Evolutionary conservation across 1,140 invertebrate genomes (phyloP), one percentile per base, ranked within the genome.

Genomic region (Daktulosphaira vitifoliae): DNA sequence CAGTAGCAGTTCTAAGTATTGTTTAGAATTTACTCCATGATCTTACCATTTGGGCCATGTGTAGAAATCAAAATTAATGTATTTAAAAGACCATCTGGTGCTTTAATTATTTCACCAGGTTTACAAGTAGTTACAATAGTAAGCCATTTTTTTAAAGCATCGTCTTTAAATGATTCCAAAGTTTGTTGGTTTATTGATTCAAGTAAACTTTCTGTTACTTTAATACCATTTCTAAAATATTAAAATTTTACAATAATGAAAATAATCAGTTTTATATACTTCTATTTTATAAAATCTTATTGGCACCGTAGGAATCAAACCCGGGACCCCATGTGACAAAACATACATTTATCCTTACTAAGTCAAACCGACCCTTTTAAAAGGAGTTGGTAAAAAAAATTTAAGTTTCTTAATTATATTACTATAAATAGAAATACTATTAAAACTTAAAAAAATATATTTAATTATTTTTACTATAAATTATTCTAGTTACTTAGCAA

Each of bases 401-500:
- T n/a, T n/a, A n/a, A n/a, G n/a, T n/a, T n/a, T n/a, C n/a, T n/a
- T n/a, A 9, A 9, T 39, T 9, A 39, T 39, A 39, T 9, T 8
- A 50, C 22, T 50, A 16, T 5, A 25, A 68, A 22, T 52, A 33
- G 66, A 69, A 68, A 59, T 52, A 66, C 25, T 50, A 69, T n/a
- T 38, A 48, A 13, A 54, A 66, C 26, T 48, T 39, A 16, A 38
- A 39, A 49, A 20, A 33, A 62, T 20, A 68, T 54, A 53, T 25
- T 39, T 42, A 67, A 52, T 50, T 16, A 37, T 56, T 56, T 37
- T 16, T 5, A 4, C 20, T 8, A 9, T 11, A 18, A 9, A 37
- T 64, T 44, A 53, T 20, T 37, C 3, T 16, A 54, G 48, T 23
- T 78, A 81, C 76, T 76, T 78, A 15, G 87, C 86, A 52, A 88